A percentile compares a stretch with the other conserved stretches of the same genome.
phyloP scores from a whole-genome alignment of 1,140 invertebrate genomes.

The Calliphora vicina region DNA sequence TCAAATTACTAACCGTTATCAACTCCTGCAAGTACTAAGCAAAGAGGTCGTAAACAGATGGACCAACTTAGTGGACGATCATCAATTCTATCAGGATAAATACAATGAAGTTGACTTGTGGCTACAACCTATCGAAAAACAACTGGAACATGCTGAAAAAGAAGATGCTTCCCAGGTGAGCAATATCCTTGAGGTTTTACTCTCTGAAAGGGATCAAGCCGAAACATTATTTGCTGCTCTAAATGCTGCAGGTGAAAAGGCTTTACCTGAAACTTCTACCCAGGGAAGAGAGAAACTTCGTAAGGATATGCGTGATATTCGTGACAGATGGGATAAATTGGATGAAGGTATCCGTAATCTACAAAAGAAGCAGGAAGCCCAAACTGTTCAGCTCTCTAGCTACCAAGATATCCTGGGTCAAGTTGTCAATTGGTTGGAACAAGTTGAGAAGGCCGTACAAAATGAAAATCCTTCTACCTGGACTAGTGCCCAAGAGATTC shows the following conservation, averaged over 20 bases:
- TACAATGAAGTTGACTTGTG: conserved; percentile 78
- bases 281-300: conserved; percentile 88
- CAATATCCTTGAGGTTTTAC: conserved; percentile 75
- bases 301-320: conserved; percentile 77
- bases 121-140: conserved; percentile 79
- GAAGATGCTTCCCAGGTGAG: conserved; percentile 66
- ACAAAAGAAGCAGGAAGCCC: conserved; percentile 84
- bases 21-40: conserved; percentile 80
- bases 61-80: conserved; percentile 85
- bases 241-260: conserved; percentile 80
- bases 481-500: conserved; percentile 83
- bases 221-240: conserved; percentile 78
- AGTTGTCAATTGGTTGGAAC: conserved; percentile 84
- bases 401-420: conserved; percentile 88
- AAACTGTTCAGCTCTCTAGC: conserved; percentile 82
- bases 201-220: conserved; percentile 84
- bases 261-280: conserved; percentile 90
- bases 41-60: conserved; percentile 90
- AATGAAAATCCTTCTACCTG: conserved; percentile 74
- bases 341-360: conserved; percentile 81
- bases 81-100: conserved; percentile 81
- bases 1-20: conserved; percentile 89
- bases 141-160: conserved; percentile 72
- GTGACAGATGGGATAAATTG: conserved; percentile 86
- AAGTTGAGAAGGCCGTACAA: conserved; percentile 82